Evolutionary conservation across 1,140 invertebrate genomes (phyloP), one percentile per base, ranked within the genome.

Genomic region (Sitobion miscanthi): DNA sequence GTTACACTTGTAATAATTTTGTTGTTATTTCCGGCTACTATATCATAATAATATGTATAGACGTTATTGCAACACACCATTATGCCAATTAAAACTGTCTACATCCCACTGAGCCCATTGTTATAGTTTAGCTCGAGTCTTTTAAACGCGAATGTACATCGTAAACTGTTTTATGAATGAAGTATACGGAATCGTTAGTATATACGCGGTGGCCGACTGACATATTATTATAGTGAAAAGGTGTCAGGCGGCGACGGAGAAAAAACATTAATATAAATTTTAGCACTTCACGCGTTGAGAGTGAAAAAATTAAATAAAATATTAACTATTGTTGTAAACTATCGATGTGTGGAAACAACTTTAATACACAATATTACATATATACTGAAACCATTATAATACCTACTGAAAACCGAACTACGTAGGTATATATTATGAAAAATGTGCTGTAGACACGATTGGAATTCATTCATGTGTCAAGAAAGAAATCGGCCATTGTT

Each of bases 161-260:
- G 38, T 85, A 83, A 38, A 85, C 83, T 86, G 85, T 47, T 86
- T 86, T 47, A 86, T 86, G 85, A 86, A 86, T 86, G 85, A 86
- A 86, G 25, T 86, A 86, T 30, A 86, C 42, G 11, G 14, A 86
- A 47, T 30, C 30, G 42, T 47, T 47, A 47, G 5, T 49, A 86
- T 49, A 86, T n/a, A n/a, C 45, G 14, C 25, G 23, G 11, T 42
- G 23, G 9, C 42, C 38, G 42, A 86, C 38, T 14, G 42, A 47
- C 14, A 4, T 11, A 54, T 21, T 54, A 23, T 23, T 52, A 47
- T 47, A 30, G n/a, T 17, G 62, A n/a, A 42, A 4, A 77, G n/a
- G 62, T n/a, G n/a, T 77, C 62, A 35, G n/a, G n/a, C n/a, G n/a
- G n/a, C n/a, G 25, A 86, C 45, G 25, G 5, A 11, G 42, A 14